Evolutionary conservation across 2,888 invertebrate species (phyloP).

Genomic region (Congeria kusceri): DNA sequence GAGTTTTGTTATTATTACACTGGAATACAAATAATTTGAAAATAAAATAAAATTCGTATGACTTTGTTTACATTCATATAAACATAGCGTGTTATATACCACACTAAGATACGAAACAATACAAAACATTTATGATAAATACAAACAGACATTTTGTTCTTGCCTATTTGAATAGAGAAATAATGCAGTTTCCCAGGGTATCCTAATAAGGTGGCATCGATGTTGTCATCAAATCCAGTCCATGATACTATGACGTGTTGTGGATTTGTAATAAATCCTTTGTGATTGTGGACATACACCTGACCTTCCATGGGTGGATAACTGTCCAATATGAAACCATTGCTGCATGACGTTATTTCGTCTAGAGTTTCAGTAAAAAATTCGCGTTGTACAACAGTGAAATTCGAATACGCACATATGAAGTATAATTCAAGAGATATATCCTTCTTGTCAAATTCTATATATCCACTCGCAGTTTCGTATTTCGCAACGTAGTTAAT

Average conservation of each 20-base stretch:
- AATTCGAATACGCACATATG: slow-evolving; percentile 43
- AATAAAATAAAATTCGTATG: too few species aligned
- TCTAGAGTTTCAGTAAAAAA: slow-evolving; percentile 15
- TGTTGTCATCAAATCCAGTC: slow-evolving; percentile 37
- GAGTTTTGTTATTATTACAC: too few species aligned
- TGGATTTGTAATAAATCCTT: slow-evolving; percentile 23
- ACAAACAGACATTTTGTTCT: too few species aligned
- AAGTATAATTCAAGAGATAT: slow-evolving; percentile 17
- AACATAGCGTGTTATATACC: too few species aligned
- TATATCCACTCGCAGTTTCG: slow-evolving; percentile 13
- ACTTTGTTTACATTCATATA: too few species aligned
- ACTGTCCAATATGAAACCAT: slow-evolving; percentile 46
- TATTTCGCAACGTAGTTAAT: slow-evolving; percentile 6
- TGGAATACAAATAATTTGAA: too few species aligned
- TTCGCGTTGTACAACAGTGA: slow-evolving; percentile 15
- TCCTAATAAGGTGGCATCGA: slow-evolving; percentile 21
- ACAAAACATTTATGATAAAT: neutral
- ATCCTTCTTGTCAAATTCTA: neutral
- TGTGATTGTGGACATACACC: slow-evolving; percentile 16
- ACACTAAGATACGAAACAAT: too few species aligned
- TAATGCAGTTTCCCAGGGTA: slow-evolving; percentile 10
- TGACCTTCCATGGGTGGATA: slow-evolving; percentile 13
- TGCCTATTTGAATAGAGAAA: slow-evolving; percentile 18
- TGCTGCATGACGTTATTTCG: slow-evolving; percentile 35
- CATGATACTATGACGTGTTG: slow-evolving; percentile 12